Percentiles rank a stretch among this genome's conserved stretches.
These are phyloP conservation scores for Octonoba sinensis DNA, from an alignment of 2,888 invertebrate species.

Conservation along the genomic window DNA sequence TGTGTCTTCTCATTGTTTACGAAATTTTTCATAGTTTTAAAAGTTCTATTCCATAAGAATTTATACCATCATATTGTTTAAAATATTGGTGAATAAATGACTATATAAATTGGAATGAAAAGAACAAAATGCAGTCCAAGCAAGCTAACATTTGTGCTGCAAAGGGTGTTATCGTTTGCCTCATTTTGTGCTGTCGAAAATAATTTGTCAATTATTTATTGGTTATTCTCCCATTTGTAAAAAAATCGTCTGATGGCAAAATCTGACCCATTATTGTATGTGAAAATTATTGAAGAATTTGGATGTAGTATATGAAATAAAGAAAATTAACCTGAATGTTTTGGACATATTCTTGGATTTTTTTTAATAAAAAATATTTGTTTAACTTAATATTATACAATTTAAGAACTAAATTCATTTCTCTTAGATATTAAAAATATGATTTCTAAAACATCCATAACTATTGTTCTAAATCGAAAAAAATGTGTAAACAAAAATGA, in stretches of 20 bases:
- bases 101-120: background rate
- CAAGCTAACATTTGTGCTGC: background rate
- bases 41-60: no score
- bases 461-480: no score
- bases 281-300: background rate
- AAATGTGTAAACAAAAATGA: no score
- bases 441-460: no score
- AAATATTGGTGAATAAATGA: no score
- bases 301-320: background rate
- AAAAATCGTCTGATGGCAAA: background rate
- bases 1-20: no score
- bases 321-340: background rate
- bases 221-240: slow-evolving; percentile 3
- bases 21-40: no score
- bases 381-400: no score
- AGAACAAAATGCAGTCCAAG: background rate
- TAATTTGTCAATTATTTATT: background rate
- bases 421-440: no score
- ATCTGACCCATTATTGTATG: background rate
- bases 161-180: background rate
- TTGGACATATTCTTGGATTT: background rate
- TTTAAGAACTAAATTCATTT: no score
- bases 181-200: background rate
- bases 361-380: no score
- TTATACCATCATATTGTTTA: no score